These are phyloP conservation scores for Anseranas semipalmata DNA, from an alignment of 2,113 vertebrate genomes.

Conservation along the genomic window DNA sequence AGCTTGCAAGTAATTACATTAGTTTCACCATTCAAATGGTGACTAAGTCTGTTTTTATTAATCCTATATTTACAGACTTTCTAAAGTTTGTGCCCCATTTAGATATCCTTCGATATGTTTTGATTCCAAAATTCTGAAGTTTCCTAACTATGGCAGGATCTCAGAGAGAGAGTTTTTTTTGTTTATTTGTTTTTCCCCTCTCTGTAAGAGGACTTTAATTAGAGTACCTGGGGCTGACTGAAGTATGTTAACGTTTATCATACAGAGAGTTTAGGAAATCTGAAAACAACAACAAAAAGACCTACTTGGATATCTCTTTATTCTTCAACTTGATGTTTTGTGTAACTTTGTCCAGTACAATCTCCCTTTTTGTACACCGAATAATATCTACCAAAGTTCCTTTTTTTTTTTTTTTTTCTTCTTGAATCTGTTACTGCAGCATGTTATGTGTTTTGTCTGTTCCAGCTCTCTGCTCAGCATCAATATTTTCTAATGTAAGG, in stretches of 20 bases:
- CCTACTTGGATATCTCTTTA: neutral
- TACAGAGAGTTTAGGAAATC: neutral
- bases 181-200: no score
- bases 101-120: neutral
- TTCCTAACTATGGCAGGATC: neutral
- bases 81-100: neutral
- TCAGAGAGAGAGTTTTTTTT: neutral
- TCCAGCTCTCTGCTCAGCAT: neutral
- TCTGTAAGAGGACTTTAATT: neutral
- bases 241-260: neutral
- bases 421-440: neutral
- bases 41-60: neutral
- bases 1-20: fast-evolving
- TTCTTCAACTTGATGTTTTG: neutral
- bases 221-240: neutral
- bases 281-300: fast-evolving
- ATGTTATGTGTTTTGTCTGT: fast-evolving
- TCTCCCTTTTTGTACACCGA: neutral
- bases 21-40: neutral
- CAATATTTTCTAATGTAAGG: neutral
- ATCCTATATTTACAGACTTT: neutral
- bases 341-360: neutral
- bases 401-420: neutral
- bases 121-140: neutral
- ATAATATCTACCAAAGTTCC: neutral